Conservation (phyloP, 1,140 invertebrate genomes). For the Amyelois transitella region DNA sequence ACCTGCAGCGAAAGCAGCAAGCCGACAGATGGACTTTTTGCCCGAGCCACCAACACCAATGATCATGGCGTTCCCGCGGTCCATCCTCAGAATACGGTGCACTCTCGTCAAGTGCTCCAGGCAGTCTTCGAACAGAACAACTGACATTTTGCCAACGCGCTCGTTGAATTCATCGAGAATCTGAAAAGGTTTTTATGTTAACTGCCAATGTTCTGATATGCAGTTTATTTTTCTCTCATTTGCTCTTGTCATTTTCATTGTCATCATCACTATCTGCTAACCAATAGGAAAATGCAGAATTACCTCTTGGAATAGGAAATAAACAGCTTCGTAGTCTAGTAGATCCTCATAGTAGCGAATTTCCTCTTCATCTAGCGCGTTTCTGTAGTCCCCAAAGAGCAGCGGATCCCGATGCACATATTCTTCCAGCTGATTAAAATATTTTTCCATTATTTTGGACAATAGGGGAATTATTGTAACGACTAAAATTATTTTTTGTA, state of each 20-base stretch:
- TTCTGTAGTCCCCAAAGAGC: constrained; percentile 91
- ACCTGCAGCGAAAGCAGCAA: constrained; percentile 85
- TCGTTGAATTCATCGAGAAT: constrained; percentile 92
- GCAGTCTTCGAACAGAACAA: constrained; percentile 93
- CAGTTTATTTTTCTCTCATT: too few relatives aligned
- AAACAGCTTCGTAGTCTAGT: constrained; percentile 90
- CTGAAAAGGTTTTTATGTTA: constrained; percentile 59
- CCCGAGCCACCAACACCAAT: constrained; percentile 92
- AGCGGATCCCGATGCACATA: constrained; percentile 86
- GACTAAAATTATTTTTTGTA: too few relatives aligned
- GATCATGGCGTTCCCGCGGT: constrained; percentile 88
- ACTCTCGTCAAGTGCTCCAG: constrained; percentile 90
- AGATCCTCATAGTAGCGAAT: constrained; percentile 90
- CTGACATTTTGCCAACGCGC: constrained; percentile 78
- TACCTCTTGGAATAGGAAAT: constrained; percentile 89
- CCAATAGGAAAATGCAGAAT: not conserved
- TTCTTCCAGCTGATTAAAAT: constrained; percentile 71
- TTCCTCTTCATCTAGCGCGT: constrained; percentile 86
- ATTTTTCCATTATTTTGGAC: constrained; percentile 3
- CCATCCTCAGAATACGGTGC: constrained; percentile 87
- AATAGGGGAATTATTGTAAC: too few relatives aligned
- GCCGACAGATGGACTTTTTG: constrained; percentile 82
- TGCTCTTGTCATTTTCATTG: not conserved
- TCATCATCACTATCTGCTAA: not conserved
- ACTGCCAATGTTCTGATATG: too few relatives aligned